phyloP scores from a whole-genome alignment of 2,888 invertebrate species.

The Oscheius sp. region DNA sequence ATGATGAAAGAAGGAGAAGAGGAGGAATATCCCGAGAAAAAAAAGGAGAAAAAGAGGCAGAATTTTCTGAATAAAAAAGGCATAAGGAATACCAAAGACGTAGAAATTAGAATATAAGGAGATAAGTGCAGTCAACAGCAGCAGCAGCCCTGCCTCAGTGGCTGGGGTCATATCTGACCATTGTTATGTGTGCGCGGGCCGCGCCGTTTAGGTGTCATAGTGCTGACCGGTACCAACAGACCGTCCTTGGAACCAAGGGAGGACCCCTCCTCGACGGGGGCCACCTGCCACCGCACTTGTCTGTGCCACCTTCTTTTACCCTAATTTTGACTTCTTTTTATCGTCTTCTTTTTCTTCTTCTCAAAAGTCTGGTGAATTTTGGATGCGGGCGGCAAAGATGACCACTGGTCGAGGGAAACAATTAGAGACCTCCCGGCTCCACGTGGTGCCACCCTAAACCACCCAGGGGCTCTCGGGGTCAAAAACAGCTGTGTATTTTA shows the following conservation, averaged over 20 bases:
- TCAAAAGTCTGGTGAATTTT: neutral
- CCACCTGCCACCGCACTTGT: conserved; percentile 22
- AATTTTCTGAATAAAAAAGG: neutral
- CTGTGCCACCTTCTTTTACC: conserved; percentile 5
- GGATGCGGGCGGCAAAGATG: neutral
- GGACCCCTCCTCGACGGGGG: neutral
- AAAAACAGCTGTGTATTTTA: neutral
- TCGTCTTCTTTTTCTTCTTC: neutral
- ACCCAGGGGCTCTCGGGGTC: neutral
- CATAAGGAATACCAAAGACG: no score
- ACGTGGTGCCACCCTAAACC: no score
- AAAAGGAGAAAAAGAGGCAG: neutral
- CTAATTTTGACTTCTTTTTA: neutral
- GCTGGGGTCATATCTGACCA: conserved; percentile 35
- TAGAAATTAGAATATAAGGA: conserved; percentile 1
- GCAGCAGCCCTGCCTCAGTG: neutral
- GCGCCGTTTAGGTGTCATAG: conserved; percentile 31
- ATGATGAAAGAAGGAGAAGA: neutral
- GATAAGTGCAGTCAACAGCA: neutral
- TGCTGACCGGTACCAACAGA: conserved; percentile 20
- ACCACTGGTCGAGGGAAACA: neutral
- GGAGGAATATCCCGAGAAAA: neutral
- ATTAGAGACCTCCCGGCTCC: no score
- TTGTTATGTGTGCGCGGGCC: conserved; percentile 37
- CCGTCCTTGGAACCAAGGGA: conserved; percentile 33